Evolutionary conservation across 23 tunicate species (phyloP), one percentile per base, ranked within the genome.

Genomic region (Botrylloides violaceus): DNA sequence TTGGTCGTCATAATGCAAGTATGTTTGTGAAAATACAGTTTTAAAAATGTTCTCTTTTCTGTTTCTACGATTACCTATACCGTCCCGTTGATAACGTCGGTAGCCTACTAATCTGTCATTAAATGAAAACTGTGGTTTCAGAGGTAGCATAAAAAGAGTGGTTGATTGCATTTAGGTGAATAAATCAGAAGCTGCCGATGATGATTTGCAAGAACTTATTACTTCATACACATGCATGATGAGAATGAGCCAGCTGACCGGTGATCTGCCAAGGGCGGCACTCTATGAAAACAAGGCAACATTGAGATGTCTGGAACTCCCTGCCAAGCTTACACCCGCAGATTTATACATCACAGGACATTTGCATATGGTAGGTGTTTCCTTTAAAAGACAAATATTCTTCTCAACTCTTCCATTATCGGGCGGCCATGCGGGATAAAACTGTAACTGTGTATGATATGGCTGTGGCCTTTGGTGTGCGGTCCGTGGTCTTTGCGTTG

Each of bases 141-240:
- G n/a, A n/a, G n/a, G n/a, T n/a, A n/a, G n/a, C n/a, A n/a, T n/a
- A n/a, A n/a, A n/a, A n/a, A n/a, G n/a, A n/a, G n/a, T n/a, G n/a
- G n/a, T n/a, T n/a, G 53, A 43, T 7, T 43, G 27, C 36, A 0
- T 55, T 15, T 30, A 90, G 97, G 80, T 83, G 3, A 90, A 90
- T 47, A 49, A 78, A 32, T 78, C 97, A 32, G 97, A 90, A 39
- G 81, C 85, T 26, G 88, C 97, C 6, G 90, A 90, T 58, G 83
- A 68, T 35, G 83, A 83, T 53, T 34, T 83, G 39, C 81, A 75
- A 37, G 90, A 83, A 34, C 63, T 83, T 53, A 79, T 90, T 15
- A 83, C 82, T 4, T 75, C 97, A 24, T 90, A 90, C 81, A 90
- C 84, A 1, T 80, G 61, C 71, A 90, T 90, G 97, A 80, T 76